A percentile compares a stretch with the other conserved stretches of the same genome.
Conservation (phyloP, 2,797 vertebrate genomes). For the Halcyon smyrnensis region DNA sequence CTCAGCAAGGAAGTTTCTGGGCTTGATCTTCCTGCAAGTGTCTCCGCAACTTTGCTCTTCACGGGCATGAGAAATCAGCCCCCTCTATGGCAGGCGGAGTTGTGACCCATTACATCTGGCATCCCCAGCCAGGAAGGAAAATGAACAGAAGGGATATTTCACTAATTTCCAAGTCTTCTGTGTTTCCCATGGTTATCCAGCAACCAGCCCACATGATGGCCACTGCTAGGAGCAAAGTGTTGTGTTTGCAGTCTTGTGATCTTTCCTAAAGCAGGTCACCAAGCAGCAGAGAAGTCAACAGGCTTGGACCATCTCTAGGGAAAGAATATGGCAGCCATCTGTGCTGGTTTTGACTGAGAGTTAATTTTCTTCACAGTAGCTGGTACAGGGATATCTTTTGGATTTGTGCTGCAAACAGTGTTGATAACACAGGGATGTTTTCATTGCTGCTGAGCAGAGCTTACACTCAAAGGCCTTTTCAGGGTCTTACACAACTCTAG, state of each 20-base stretch:
- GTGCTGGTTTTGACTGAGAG: neutral
- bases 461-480: too few relatives aligned
- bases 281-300: neutral
- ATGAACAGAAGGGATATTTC: neutral
- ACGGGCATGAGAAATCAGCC: neutral
- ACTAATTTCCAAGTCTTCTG: neutral
- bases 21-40: neutral
- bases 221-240: neutral
- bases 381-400: neutral
- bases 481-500: too few relatives aligned
- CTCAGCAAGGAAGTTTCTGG: neutral
- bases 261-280: neutral
- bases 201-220: neutral
- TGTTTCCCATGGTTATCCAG: neutral
- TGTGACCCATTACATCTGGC: neutral
- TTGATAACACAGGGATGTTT: neutral
- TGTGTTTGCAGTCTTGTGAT: neutral
- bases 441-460: too few relatives aligned
- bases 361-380: neutral
- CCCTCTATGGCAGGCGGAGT: accelerated
- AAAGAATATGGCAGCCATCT: accelerated
- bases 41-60: neutral
- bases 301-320: neutral
- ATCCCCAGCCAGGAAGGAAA: neutral
- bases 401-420: neutral